Base-by-base conservation (phyloP, 2,113 vertebrate genomes). In the Mormyrus lacerda region DNA sequence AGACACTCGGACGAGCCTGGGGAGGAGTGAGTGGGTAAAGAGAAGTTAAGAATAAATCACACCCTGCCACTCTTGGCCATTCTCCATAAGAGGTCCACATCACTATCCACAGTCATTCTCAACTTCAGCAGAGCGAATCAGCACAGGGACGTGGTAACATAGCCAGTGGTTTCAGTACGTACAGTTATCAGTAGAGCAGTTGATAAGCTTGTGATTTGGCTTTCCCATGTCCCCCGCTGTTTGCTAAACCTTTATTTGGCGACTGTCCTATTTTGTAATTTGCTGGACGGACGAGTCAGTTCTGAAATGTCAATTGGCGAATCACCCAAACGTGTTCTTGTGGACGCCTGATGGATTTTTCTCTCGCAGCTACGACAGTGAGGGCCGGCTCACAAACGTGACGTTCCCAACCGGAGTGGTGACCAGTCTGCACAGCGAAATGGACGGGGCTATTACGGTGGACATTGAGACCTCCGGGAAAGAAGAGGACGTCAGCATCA, bases 341-440 rank as follows among this genome's bases (percentile, higher is more conserved):
- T 65, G 55, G 87, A 42, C 1, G 19, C 86, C 31, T 35, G 35
- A 44, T 44, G 39, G 48, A 50, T 27, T 58, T 58, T 42, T n/a
- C 31, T 45, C 90, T 15, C 93, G 87, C 92, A 99, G 98, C 94
- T 99, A 99, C 0, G 98, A 99, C 96, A 97, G 97, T 0, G 98
- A 99, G 92, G 98, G 98, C 11, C 97, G 97, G 89, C 96, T 99
- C 87, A 99, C 98, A 90, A 99, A 99, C 0, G 98, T 99, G 89
- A 99, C 98, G 0, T 99, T 99, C 92, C 98, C 98, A 76, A 99
- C 98, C 0, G 98, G 98, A 53, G 97, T 97, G 92, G 97, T 99
- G 92, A 98, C 97, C 65, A 99, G 96, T 94, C 95, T 99, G 91
- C 97, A 98, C 0, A 96, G 97, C 0, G 98, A 99, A 91, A 97